A percentile compares a stretch with the other conserved stretches of the same genome.
Evolutionary conservation across 2,888 invertebrate genomes (phyloP).

Genomic region (Phalangium opilio): DNA sequence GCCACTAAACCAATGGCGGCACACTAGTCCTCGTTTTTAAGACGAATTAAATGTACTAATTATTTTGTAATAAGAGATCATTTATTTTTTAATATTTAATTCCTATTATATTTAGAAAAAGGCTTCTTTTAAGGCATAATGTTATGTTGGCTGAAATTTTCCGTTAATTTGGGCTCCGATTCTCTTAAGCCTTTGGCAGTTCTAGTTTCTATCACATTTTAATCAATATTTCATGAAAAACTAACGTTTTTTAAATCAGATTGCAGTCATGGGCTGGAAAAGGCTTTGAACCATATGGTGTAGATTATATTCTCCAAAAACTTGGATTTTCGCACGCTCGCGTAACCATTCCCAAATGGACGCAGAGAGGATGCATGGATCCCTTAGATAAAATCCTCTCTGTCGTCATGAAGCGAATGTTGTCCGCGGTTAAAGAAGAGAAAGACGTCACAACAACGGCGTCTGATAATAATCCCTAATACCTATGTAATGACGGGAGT

Average conservation of each 20-base stretch:
- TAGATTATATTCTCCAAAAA: slow-evolving; percentile 95
- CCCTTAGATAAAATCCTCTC: slow-evolving; percentile 84
- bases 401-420: slow-evolving; percentile 37
- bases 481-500: no score
- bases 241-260: slow-evolving; percentile 20
- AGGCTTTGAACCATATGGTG: slow-evolving; percentile 93
- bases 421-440: slow-evolving; percentile 17
- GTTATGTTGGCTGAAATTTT: no score
- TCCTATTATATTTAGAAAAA: no score
- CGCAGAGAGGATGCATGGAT: slow-evolving; percentile 96
- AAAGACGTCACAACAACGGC: slow-evolving; percentile 7
- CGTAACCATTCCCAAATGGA: slow-evolving; percentile 98
- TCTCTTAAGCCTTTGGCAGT: no score
- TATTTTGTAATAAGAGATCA: no score
- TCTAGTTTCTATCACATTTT: neutral
- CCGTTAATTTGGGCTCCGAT: no score
- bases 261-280: slow-evolving; percentile 66
- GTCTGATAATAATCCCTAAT: no score
- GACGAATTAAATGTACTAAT: no score
- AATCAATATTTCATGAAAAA: neutral
- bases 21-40: no score
- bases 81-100: no score
- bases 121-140: no score
- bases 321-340: slow-evolving; percentile 93
- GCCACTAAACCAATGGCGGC: no score